Evolutionary conservation across 2,888 invertebrate genomes (phyloP).

Genomic region (Polyommatus icarus): DNA sequence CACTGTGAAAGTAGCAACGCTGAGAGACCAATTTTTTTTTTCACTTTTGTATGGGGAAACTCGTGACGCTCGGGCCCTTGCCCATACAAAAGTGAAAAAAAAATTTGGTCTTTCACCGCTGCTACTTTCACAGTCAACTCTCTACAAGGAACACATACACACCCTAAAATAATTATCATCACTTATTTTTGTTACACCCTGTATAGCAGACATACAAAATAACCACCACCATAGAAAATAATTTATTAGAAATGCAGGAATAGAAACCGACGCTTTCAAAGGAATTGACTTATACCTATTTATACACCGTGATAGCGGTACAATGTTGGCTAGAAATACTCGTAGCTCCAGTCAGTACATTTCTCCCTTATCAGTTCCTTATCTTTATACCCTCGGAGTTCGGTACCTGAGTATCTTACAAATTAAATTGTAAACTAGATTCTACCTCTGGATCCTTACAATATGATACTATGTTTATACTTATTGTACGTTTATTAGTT

Average conservation of each 20-base stretch:
- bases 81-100: too few relatives aligned
- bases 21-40: too few relatives aligned
- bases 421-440: slow-evolving; percentile 16
- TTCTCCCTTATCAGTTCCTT: slow-evolving; percentile 3
- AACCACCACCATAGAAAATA: background rate
- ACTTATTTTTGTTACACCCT: too few relatives aligned
- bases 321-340: slow-evolving; percentile 15
- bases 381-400: slow-evolving; percentile 14
- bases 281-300: background rate
- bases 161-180: too few relatives aligned
- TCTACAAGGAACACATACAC: too few relatives aligned
- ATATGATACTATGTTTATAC: background rate
- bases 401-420: background rate
- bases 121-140: too few relatives aligned
- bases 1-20: too few relatives aligned
- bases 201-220: background rate
- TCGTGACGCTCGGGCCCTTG: too few relatives aligned
- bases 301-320: background rate
- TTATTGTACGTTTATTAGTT: background rate
- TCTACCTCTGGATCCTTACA: background rate
- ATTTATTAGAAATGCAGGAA: background rate
- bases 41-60: too few relatives aligned
- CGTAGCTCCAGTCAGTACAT: slow-evolving; percentile 18
- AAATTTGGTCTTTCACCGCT: too few relatives aligned
- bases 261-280: background rate